Percentiles rank a stretch among this genome's conserved stretches.
Evolutionary conservation across 2,888 invertebrate species (phyloP).

Genomic region (Zygothrica quintamaculata): DNA sequence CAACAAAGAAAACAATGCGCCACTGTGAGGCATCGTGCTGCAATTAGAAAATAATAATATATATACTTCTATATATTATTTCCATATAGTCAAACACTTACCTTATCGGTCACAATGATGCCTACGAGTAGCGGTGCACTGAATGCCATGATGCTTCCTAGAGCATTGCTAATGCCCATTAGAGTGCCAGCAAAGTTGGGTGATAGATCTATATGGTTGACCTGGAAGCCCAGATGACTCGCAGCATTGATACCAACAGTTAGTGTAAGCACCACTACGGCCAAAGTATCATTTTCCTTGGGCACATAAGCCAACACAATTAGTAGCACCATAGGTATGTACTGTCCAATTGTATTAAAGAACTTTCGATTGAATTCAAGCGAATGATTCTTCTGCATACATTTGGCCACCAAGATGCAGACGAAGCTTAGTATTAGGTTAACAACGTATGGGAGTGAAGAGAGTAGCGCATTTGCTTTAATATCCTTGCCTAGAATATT

Average conservation of each 20-base stretch:
- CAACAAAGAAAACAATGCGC: constrained; percentile 90
- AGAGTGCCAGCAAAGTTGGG: constrained; percentile 93
- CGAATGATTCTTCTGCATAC: constrained; percentile 78
- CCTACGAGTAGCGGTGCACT: constrained; percentile 91
- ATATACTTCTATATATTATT: accelerated
- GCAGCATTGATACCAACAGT: constrained; percentile 92
- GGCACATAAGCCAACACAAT: constrained; percentile 87
- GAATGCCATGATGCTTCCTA: constrained; percentile 91
- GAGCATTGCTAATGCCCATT: constrained; percentile 93
- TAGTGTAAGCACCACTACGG: constrained; percentile 88
- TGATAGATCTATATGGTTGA: constrained; percentile 93
- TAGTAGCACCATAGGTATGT: constrained; percentile 89
- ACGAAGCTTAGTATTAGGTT: constrained; percentile 90
- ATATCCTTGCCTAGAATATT: constrained; percentile 89
- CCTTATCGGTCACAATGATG: constrained; percentile 88
- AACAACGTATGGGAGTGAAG: constrained; percentile 89
- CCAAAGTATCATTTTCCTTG: constrained; percentile 83
- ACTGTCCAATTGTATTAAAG: constrained; percentile 87
- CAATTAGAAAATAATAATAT: constrained; percentile 56
- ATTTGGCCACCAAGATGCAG: constrained; percentile 89
- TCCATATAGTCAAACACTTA: constrained; percentile 81
- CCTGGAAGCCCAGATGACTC: constrained; percentile 90
- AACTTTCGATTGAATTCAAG: constrained; percentile 85
- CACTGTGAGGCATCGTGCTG: constrained; percentile 88
- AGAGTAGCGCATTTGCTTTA: constrained; percentile 88